Conservation (phyloP, 2,797 vertebrate genomes). For the Pagetopsis macropterus region DNA sequence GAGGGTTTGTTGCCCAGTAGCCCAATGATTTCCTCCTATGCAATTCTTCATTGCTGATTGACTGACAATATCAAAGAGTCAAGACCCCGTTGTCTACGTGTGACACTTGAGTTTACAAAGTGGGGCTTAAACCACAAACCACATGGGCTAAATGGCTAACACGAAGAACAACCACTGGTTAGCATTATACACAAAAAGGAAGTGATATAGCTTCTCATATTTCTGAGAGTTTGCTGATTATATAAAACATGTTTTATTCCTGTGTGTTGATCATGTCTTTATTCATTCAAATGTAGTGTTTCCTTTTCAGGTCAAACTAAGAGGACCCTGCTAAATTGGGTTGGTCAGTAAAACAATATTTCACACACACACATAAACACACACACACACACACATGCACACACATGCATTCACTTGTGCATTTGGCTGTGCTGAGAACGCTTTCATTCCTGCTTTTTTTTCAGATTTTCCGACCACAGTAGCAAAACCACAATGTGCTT, state of each 20-base stretch:
- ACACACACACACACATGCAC: no score
- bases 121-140: constrained; percentile 56
- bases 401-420: not conserved
- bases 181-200: not conserved
- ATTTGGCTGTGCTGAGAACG: constrained; percentile 17
- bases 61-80: constrained; percentile 9
- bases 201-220: not conserved
- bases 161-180: constrained; percentile 3
- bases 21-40: not conserved
- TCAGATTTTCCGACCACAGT: constrained; percentile 56
- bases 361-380: no score
- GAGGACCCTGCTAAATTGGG: not conserved
- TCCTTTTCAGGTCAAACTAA: not conserved
- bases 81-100: constrained; percentile 36
- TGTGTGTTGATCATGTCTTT: not conserved
- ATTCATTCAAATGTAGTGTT: not conserved
- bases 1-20: constrained; percentile 27
- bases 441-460: constrained; percentile 2
- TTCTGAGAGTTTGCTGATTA: not conserved
- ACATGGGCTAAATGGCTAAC: constrained; percentile 28
- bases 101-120: constrained; percentile 9
- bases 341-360: not conserved
- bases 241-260: not conserved
- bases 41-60: not conserved
- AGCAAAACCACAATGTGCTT: constrained; percentile 41